Evolutionary conservation across 2,888 invertebrate genomes (phyloP), one percentile per base, ranked within the genome.

Genomic region (Bimastos eiseni): DNA sequence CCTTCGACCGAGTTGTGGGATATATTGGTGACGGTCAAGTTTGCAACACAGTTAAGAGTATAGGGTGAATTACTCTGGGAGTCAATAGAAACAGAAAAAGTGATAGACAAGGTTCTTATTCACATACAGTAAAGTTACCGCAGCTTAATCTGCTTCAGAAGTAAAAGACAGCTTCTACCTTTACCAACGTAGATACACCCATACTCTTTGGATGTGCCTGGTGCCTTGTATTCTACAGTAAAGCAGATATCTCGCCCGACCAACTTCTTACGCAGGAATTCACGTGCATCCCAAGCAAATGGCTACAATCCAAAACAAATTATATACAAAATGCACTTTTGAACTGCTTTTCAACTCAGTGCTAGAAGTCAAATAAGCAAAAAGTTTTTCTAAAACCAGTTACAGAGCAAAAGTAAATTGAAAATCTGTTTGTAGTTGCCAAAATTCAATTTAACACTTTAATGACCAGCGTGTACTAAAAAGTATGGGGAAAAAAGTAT

Each of bases 211-310:
- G 94, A 94, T 70, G 70, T 70, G 30, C 70, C 70, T 37, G 97
- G 97, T 70, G 97, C 97, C 94, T 97, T 98, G 94, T 96, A 96
- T 91, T 98, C 98, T 89, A 96, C 94, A 83, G 97, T 97, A 94
- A 98, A 98, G 33, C 96, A 96, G 0, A 99, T 97, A 93, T 98
- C 97, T 95, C 99, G 99, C 83, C 98, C 98, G 93, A 99, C 97
- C 37, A 99, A 96, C 94, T 98, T 98, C 95, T 98, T 99, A 44
- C 99, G 96, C 41, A 99, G 96, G 95, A 97, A 99, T 95, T 99
- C 99, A 90, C 99, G 96, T 0, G 99, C 98, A 95, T 99, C 99
- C 98, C 99, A 99, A 0, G 98, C 99, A 96, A 96, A 99, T 1
- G 99, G 98, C 95, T 99, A 93, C 90, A 94, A 93, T n/a, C 30